Conservation (phyloP, 35 echinoderm and acorn worm genomes). For the Hemicentrotus pulcherrimus region DNA sequence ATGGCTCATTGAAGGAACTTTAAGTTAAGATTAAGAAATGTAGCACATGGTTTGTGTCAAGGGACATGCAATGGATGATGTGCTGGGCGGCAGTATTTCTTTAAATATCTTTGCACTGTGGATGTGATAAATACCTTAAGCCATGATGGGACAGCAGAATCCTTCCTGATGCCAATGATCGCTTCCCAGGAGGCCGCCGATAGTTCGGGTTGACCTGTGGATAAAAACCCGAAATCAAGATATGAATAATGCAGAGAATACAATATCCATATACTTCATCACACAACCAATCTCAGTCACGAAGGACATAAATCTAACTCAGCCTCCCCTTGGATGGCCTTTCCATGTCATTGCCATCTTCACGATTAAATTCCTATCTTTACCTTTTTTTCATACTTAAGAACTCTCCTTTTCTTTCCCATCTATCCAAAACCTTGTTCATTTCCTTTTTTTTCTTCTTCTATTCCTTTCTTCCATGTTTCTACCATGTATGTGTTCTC, state of each 20-base stretch:
- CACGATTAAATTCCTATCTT: background rate
- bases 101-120: background rate
- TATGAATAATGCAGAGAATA: conserved; percentile 6
- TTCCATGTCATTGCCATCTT: background rate
- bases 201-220: conserved; percentile 27
- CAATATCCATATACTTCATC: conserved; percentile 19
- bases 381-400: background rate
- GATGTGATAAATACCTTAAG: conserved; percentile 57
- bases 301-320: background rate
- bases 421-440: background rate
- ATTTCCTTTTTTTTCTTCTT: background rate
- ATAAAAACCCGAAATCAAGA: background rate
- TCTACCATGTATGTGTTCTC: no score
- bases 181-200: conserved; percentile 37
- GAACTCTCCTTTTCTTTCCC: background rate
- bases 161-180: conserved; percentile 50
- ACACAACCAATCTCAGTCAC: background rate
- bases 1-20: background rate
- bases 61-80: background rate
- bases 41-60: background rate
- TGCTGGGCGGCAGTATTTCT: background rate
- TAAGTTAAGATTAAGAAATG: background rate
- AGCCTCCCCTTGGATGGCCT: background rate
- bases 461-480: background rate
- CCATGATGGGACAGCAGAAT: conserved; percentile 64